Conservation (phyloP, 2,113 vertebrate species). For the Sebastes fasciatus region DNA sequence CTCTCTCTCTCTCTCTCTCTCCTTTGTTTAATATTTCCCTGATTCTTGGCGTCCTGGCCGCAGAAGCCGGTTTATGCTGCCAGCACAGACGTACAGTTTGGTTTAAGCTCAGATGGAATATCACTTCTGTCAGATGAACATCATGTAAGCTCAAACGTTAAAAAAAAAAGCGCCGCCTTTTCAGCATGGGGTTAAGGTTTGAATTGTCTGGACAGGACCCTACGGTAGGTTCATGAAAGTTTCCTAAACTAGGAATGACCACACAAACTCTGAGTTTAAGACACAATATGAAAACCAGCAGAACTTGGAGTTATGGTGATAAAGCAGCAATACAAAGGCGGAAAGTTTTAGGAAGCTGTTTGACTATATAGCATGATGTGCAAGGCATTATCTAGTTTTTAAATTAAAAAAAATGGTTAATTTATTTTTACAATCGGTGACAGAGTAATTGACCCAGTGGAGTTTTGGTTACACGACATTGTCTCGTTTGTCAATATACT, state of each 20-base stretch:
- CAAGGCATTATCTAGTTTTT: background rate
- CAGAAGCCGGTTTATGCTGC: slow-evolving; percentile 66
- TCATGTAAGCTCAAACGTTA: slow-evolving; percentile 24
- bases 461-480: background rate
- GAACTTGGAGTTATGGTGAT: background rate
- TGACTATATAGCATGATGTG: background rate
- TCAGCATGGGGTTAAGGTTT: slow-evolving; percentile 3
- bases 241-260: slow-evolving; percentile 2
- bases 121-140: slow-evolving; percentile 50
- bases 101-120: slow-evolving; percentile 54
- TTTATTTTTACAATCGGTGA: background rate
- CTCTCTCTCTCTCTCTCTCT: background rate
- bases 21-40: slow-evolving; percentile 79
- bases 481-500: background rate
- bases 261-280: background rate
- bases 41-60: slow-evolving; percentile 62
- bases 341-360: too few species aligned
- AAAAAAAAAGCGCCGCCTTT: background rate
- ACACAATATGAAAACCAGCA: background rate
- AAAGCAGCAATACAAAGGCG: background rate
- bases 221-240: background rate
- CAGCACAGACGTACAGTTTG: slow-evolving; percentile 53
- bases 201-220: slow-evolving; percentile 31
- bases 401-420: background rate
- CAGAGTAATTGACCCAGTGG: too few species aligned